Percentiles rank a stretch among this genome's conserved stretches.
Evolutionary conservation across 2,113 vertebrate species (phyloP).

Genomic region (Hippopotamus amphibius): DNA sequence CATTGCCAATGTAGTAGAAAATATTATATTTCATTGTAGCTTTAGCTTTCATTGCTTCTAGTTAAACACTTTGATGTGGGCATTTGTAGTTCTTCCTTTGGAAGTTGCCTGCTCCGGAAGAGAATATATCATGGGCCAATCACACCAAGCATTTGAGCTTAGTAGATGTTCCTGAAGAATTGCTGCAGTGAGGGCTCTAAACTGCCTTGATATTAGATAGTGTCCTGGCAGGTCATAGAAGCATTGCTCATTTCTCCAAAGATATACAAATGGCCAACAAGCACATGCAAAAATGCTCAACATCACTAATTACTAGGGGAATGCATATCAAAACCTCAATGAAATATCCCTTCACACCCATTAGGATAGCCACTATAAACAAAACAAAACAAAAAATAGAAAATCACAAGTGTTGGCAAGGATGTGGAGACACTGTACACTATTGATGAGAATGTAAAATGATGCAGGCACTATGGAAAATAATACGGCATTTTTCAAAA

Average conservation of each 20-base stretch:
- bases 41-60: not conserved
- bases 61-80: not conserved
- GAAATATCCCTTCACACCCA: not conserved
- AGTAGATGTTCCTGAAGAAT: not conserved
- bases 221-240: not conserved
- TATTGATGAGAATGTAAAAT: not conserved
- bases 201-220: accelerated
- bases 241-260: not conserved
- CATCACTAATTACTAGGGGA: not conserved
- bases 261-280: not conserved
- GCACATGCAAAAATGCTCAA: not conserved
- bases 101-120: not conserved
- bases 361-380: not conserved
- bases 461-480: not conserved
- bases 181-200: not conserved
- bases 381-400: not conserved
- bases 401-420: not conserved
- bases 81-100: not conserved
- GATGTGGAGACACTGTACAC: not conserved
- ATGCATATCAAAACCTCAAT: not conserved
- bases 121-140: too few species aligned
- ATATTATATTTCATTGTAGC: not conserved
- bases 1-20: not conserved
- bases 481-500: not conserved
- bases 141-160: not conserved